phyloP scores from a whole-genome alignment of 1,140 invertebrate genomes.

The Galleria mellonella region DNA sequence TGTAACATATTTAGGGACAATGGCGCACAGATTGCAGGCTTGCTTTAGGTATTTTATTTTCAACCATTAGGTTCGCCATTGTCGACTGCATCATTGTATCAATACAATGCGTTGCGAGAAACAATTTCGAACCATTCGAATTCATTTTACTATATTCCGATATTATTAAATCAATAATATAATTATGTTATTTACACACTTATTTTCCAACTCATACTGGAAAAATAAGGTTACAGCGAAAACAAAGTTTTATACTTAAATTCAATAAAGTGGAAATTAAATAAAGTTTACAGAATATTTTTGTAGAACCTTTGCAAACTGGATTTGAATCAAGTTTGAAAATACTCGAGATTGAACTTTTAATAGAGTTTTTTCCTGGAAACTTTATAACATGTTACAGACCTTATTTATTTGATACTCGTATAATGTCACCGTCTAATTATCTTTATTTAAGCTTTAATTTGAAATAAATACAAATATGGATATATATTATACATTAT shows the following conservation, averaged over 20 bases:
- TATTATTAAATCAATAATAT: not conserved
- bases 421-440: too few relatives aligned
- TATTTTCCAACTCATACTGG: not conserved
- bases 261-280: not conserved
- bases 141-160: not conserved
- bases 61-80: constrained; percentile 39
- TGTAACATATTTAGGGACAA: constrained; percentile 51
- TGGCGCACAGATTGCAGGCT: constrained; percentile 47
- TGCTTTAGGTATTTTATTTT: constrained; percentile 55
- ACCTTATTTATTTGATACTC: constrained; percentile 12
- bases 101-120: constrained; percentile 29
- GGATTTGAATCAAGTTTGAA: constrained; percentile 2
- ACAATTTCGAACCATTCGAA: constrained; percentile 7
- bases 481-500: too few relatives aligned
- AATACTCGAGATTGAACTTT: constrained; percentile 4
- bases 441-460: too few relatives aligned
- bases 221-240: constrained; percentile 2
- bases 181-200: too few relatives aligned
- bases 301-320: not conserved
- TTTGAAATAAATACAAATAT: too few relatives aligned
- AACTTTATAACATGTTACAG: not conserved
- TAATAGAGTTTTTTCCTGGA: constrained; percentile 1
- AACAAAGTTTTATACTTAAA: not conserved
- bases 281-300: constrained; percentile 1
- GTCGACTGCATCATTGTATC: constrained; percentile 42